These are phyloP conservation scores for Desmophyllum pertusum DNA, from an alignment of 92 coral and sea anemone species.

Conservation along the genomic window DNA sequence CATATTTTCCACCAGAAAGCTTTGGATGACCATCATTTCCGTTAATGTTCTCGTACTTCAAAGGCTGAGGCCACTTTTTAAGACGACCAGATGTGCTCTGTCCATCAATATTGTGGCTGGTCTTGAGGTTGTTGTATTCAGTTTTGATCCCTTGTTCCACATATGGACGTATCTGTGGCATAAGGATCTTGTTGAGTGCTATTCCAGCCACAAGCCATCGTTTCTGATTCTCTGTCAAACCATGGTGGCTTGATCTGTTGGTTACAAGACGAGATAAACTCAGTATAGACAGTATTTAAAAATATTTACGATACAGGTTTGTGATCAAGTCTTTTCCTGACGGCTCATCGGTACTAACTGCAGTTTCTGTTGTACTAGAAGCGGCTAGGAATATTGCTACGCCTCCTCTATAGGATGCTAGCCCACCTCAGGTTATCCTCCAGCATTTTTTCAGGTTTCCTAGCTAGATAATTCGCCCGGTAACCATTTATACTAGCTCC, in stretches of 20 bases:
- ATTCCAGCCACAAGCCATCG: constrained; percentile 75
- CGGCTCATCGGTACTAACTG: too few species aligned
- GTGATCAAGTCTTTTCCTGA: too few species aligned
- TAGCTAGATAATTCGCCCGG: too few species aligned
- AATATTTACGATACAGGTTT: neutral
- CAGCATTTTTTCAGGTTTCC: too few species aligned
- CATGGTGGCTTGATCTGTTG: neutral
- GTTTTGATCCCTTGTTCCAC: constrained; percentile 37
- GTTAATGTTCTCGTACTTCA: constrained; percentile 24
- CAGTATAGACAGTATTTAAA: neutral
- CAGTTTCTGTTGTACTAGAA: too few species aligned
- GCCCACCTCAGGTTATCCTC: too few species aligned
- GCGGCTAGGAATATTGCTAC: too few species aligned
- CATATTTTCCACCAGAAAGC: neutral
- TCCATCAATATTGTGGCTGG: constrained; percentile 48
- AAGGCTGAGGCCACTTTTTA: neutral
- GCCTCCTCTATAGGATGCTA: too few species aligned
- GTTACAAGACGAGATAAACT: neutral
- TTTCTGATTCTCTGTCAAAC: neutral
- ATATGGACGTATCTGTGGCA: constrained; percentile 14
- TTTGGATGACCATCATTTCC: constrained; percentile 44
- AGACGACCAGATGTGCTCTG: constrained; percentile 24
- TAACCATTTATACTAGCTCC: too few species aligned
- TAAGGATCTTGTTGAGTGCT: constrained; percentile 53
- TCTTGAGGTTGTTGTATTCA: constrained; percentile 54